Evolutionary conservation across 1,140 invertebrate species (phyloP).

Genomic region (Tyrophagus putrescentiae): DNA sequence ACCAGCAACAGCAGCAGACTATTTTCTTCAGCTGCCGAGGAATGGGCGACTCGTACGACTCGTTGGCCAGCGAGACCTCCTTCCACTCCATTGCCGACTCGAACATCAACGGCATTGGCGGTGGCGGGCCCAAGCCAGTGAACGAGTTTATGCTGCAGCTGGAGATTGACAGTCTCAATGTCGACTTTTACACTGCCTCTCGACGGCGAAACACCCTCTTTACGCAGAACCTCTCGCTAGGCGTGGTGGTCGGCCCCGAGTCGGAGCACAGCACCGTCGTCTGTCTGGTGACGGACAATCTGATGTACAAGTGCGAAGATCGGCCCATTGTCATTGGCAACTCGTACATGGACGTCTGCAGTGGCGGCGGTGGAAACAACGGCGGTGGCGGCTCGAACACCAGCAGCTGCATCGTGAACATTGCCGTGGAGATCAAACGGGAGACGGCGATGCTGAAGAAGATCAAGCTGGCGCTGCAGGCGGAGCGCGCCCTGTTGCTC

Average conservation of each 20-base stretch:
- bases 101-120: neutral
- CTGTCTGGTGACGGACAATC: constrained; percentile 14
- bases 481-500: constrained; percentile 6
- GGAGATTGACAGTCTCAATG: neutral
- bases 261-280: constrained; percentile 9
- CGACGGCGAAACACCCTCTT: neutral
- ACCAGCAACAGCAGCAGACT: neutral
- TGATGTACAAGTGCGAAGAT: constrained; percentile 7
- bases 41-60: constrained; percentile 16
- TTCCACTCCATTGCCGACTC: constrained; percentile 19
- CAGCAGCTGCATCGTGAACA: constrained; percentile 1
- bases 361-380: too few species aligned
- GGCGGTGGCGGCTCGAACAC: too few species aligned
- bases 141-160: constrained; percentile 15
- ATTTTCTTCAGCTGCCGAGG: constrained; percentile 16
- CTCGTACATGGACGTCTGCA: neutral
- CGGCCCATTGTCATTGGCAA: constrained; percentile 11
- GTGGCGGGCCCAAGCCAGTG: neutral
- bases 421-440: constrained; percentile 21
- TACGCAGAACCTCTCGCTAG: constrained; percentile 19
- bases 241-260: constrained; percentile 19
- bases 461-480: constrained; percentile 22
- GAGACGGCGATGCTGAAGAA: constrained; percentile 17
- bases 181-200: constrained; percentile 2
- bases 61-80: constrained; percentile 11